phyloP scores from a whole-genome alignment of 2,113 vertebrate genomes.

The Ophiodon elongatus region DNA sequence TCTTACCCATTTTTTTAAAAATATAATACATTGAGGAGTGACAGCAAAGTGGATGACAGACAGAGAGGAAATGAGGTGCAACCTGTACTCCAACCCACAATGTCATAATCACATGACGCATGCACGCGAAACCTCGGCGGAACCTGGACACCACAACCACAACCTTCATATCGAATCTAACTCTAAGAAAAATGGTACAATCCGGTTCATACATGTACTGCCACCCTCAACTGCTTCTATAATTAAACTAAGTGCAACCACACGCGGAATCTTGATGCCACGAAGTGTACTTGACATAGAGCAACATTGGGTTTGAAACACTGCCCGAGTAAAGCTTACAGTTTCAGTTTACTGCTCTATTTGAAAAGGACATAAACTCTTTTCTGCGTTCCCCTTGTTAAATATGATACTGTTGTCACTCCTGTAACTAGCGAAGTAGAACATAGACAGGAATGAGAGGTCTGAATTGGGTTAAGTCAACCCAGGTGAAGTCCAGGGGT shows the following conservation, averaged over 20 bases:
- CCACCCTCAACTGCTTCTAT: slow-evolving; percentile 31
- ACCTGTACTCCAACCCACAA: slow-evolving; percentile 37
- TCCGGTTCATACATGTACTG: slow-evolving; percentile 20
- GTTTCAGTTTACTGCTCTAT: slow-evolving; percentile 25
- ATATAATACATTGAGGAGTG: slow-evolving; percentile 24
- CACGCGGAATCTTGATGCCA: slow-evolving; percentile 41
- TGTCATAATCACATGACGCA: slow-evolving; percentile 36
- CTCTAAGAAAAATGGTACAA: slow-evolving; percentile 23
- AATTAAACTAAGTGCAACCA: slow-evolving; percentile 50
- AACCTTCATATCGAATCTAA: slow-evolving; percentile 49
- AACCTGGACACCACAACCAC: slow-evolving; percentile 45
- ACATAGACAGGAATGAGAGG: slow-evolving; percentile 2
- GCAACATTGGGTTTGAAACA: slow-evolving; percentile 49
- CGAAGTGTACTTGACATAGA: slow-evolving; percentile 43
- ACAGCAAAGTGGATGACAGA: slow-evolving; percentile 33
- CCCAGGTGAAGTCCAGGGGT: slow-evolving; percentile 36
- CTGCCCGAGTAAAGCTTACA: slow-evolving; percentile 38
- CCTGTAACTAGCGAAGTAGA: not conserved
- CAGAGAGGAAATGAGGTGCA: slow-evolving; percentile 51
- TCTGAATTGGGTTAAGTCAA: slow-evolving; percentile 8
- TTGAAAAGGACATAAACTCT: not conserved
- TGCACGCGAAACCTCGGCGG: slow-evolving; percentile 20
- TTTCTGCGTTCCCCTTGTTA: slow-evolving; percentile 20
- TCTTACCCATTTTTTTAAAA: slow-evolving; percentile 22
- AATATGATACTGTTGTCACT: slow-evolving; percentile 31